Conservation (phyloP, 2,113 vertebrate genomes). For the Phasianus colchicus region DNA sequence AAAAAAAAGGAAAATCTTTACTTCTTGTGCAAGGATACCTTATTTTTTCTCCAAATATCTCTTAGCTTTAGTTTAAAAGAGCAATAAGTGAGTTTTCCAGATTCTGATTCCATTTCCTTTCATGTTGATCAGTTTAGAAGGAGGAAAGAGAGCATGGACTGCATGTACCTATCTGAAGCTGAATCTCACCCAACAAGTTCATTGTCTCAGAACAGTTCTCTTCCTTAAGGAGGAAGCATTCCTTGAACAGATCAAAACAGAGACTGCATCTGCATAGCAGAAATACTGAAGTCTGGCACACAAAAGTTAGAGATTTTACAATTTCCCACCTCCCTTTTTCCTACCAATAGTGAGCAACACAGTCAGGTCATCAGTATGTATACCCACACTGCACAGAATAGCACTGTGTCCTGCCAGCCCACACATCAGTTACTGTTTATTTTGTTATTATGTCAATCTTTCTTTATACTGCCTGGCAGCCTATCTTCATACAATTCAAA, state of each 20-base stretch:
- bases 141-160: background rate
- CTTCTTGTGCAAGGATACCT: background rate
- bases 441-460: constrained; percentile 23
- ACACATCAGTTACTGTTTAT: background rate
- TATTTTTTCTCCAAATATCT: background rate
- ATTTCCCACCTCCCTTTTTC: background rate
- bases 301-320: background rate
- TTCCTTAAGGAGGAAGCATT: background rate
- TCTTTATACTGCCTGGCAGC: background rate
- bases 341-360: background rate
- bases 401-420: background rate
- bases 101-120: background rate
- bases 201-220: background rate
- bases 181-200: background rate
- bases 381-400: background rate
- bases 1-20: background rate
- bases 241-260: background rate
- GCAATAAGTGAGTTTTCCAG: background rate
- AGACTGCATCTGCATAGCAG: background rate
- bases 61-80: background rate
- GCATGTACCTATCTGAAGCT: background rate
- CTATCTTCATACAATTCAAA: constrained; percentile 10
- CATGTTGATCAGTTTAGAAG: background rate
- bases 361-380: background rate
- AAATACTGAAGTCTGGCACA: background rate